Conservation (phyloP, 2,797 vertebrate species). For the Micrastur ruficollis region DNA sequence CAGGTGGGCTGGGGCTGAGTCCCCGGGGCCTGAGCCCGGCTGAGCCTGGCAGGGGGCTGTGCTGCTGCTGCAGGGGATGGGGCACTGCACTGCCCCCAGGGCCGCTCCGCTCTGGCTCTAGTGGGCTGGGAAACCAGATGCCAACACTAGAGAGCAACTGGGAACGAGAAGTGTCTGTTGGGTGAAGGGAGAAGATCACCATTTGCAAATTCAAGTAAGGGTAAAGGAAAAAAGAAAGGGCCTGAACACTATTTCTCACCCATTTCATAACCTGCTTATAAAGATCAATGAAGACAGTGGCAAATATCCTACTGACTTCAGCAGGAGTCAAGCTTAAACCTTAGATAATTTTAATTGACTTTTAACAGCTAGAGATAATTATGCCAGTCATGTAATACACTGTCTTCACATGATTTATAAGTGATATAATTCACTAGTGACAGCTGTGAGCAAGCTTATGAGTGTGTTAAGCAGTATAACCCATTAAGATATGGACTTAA, state of each 20-base stretch:
- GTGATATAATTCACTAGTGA: background rate
- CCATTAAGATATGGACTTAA: background rate
- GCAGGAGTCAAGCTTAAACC: background rate
- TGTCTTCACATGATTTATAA: background rate
- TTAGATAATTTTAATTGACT: background rate
- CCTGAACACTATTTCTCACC: background rate
- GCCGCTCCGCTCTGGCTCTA: background rate
- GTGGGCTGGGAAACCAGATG: background rate
- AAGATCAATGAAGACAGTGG: background rate
- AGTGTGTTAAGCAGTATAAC: background rate
- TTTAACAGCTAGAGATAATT: background rate
- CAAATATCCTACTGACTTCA: background rate
- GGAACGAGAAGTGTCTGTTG: fast-evolving
- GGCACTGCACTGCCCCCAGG: fast-evolving
- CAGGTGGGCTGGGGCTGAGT: background rate
- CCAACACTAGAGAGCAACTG: background rate
- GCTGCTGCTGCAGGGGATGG: fast-evolving
- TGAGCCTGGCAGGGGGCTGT: background rate
- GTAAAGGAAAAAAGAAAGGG: background rate
- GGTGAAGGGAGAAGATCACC: background rate
- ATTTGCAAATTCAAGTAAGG: background rate
- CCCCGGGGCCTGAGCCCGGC: fast-evolving
- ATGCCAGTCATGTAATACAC: background rate
- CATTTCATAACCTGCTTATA: background rate
- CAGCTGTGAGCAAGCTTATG: background rate